These are phyloP conservation scores for Creontiades dilutus DNA, from an alignment of 2,888 invertebrate genomes.

Conservation along the genomic window DNA sequence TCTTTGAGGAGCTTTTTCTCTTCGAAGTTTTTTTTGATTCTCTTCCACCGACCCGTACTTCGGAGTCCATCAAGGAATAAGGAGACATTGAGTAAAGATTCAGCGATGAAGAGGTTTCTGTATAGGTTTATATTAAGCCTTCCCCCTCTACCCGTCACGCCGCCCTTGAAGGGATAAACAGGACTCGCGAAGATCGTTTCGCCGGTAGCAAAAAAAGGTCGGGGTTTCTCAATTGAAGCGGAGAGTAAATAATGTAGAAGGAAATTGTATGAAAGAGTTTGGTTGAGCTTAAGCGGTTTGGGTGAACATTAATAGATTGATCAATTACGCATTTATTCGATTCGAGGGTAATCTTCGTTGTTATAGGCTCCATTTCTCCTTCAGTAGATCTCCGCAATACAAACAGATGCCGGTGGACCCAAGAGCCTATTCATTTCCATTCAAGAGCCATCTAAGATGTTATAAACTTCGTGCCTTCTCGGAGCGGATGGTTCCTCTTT, in stretches of 20 bases:
- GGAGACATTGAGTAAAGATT: background rate
- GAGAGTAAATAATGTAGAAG: background rate
- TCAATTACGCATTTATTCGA: no score
- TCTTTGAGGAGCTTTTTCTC: background rate
- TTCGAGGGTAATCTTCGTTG: no score
- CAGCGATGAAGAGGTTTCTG: conserved; percentile 29
- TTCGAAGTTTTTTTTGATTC: conserved; percentile 3
- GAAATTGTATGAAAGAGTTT: background rate
- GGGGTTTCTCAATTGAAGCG: background rate
- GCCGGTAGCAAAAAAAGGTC: background rate
- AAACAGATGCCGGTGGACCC: no score
- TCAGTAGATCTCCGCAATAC: no score
- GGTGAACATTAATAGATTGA: no score
- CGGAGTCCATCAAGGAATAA: conserved; percentile 18
- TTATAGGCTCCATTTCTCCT: no score
- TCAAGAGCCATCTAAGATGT: no score
- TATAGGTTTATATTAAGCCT: conserved; percentile 36
- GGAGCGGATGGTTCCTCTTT: no score
- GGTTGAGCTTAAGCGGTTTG: no score
- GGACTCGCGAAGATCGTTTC: background rate
- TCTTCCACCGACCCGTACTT: conserved; percentile 1
- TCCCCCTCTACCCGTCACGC: no score
- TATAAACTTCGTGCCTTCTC: no score
- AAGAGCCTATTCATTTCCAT: no score
- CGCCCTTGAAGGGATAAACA: background rate